Evolutionary conservation across 2,888 invertebrate species (phyloP).

Genomic region (Dexiosoma caninum): DNA sequence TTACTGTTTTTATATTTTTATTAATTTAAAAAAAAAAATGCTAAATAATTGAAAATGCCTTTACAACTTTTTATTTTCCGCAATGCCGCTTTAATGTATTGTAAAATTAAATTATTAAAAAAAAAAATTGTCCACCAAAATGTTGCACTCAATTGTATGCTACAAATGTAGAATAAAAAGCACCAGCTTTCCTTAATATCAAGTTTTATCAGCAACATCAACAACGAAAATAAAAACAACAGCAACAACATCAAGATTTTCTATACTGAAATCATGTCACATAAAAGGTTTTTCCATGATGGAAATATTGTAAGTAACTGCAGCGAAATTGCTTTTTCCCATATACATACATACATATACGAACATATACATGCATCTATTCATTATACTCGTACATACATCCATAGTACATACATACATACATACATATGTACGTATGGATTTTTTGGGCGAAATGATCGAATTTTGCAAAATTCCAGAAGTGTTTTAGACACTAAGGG

Average conservation of each 20-base stretch:
- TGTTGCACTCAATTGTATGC: conserved; percentile 49
- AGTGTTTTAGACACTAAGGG: too few relatives aligned
- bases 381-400: too few relatives aligned
- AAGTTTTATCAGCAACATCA: conserved; percentile 9
- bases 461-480: background rate
- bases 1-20: conserved; percentile 11
- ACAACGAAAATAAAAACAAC: conserved; percentile 9
- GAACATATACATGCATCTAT: too few relatives aligned
- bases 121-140: conserved; percentile 25
- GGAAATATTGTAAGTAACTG: conserved; percentile 63
- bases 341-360: too few relatives aligned
- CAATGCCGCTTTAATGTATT: conserved; percentile 23
- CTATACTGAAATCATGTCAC: conserved; percentile 58
- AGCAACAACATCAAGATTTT: conserved; percentile 42
- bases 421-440: too few relatives aligned
- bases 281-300: conserved; percentile 64
- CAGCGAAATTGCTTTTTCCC: background rate
- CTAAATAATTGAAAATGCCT: conserved; percentile 22
- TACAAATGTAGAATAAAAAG: conserved; percentile 46
- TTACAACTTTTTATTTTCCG: conserved; percentile 15
- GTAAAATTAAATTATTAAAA: too few relatives aligned
- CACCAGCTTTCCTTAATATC: conserved; percentile 51
- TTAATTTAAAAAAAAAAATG: background rate
- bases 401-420: too few relatives aligned
- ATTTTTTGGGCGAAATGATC: background rate